phyloP scores from a whole-genome alignment of 2,797 vertebrate species.

The Pelobates cultripes region DNA sequence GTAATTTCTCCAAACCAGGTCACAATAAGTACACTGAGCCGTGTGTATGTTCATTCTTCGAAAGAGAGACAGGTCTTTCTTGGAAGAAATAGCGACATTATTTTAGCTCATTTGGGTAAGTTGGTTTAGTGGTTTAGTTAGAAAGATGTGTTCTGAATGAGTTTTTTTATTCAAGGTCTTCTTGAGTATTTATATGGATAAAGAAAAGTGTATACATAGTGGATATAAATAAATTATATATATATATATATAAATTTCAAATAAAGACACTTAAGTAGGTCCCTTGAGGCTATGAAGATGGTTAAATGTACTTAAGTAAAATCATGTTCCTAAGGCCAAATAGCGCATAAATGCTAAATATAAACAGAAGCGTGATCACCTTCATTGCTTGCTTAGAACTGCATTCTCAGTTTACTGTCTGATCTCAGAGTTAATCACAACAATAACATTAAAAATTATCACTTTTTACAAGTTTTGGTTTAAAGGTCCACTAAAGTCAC shows the following conservation, averaged over 20 bases:
- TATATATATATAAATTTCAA: background rate
- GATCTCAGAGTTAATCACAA: too few relatives aligned
- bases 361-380: background rate
- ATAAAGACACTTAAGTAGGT: slow-evolving; percentile 2
- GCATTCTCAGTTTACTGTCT: background rate
- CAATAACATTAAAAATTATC: too few relatives aligned
- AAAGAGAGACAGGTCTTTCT: background rate
- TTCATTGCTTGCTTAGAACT: background rate
- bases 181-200: background rate
- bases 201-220: too few relatives aligned
- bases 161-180: too few relatives aligned
- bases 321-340: background rate
- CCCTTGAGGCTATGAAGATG: slow-evolving; percentile 6
- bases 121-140: slow-evolving; percentile 1
- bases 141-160: slow-evolving; percentile 15
- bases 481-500: too few relatives aligned
- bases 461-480: too few relatives aligned
- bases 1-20: slow-evolving; percentile 30
- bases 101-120: background rate
- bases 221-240: background rate
- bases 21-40: background rate
- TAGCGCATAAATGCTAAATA: slow-evolving; percentile 7
- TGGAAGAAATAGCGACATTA: background rate
- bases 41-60: slow-evolving; percentile 18
- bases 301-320: background rate